Conservation (phyloP, 2,888 invertebrate genomes). For the Ichneumoninae sp. region DNA sequence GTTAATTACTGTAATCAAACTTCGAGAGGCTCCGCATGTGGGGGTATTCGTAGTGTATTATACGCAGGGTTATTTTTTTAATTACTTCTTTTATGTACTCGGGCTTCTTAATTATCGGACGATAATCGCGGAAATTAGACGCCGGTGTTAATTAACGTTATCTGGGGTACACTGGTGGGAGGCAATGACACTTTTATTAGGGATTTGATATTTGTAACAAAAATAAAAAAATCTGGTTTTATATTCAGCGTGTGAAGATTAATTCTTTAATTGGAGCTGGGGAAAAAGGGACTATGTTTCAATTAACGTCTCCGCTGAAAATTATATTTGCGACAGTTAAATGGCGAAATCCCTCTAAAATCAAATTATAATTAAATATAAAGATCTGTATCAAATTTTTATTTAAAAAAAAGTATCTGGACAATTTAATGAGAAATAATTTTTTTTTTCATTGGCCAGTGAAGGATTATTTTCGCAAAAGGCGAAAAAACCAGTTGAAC, state of each 20-base stretch:
- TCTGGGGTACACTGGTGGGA: background rate
- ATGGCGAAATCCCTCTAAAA: background rate
- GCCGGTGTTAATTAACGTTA: background rate
- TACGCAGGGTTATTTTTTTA: background rate
- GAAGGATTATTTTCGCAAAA: no score
- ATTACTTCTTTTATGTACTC: background rate
- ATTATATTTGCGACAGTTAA: background rate
- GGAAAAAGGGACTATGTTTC: background rate
- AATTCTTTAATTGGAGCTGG: background rate
- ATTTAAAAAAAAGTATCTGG: no score
- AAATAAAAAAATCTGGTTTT: background rate
- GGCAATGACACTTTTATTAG: background rate
- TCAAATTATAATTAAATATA: no score
- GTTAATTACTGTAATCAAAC: slow-evolving; percentile 61
- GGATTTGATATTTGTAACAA: background rate
- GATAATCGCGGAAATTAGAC: background rate
- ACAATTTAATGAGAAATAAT: no score
- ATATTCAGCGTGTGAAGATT: background rate
- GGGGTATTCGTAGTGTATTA: background rate
- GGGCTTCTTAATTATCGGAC: background rate
- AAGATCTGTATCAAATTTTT: no score
- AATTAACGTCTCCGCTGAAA: background rate
- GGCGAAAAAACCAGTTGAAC: background rate
- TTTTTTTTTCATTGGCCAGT: no score
- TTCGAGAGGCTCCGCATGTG: background rate